Evolutionary conservation across 1,140 invertebrate genomes (phyloP).

Genomic region (Penaeus vannamei): DNA sequence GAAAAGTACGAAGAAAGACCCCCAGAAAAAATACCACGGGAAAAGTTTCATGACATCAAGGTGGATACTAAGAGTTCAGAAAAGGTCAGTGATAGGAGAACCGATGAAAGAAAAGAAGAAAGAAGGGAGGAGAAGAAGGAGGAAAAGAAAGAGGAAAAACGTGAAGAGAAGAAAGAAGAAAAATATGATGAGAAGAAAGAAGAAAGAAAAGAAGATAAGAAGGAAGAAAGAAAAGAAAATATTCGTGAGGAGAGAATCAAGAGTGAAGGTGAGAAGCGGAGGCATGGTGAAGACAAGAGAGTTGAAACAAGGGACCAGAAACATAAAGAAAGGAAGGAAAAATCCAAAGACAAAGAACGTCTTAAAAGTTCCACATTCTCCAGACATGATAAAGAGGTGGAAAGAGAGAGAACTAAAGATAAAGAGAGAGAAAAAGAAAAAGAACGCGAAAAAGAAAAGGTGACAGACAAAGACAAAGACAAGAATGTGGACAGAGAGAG

Average conservation of each 20-base stretch:
- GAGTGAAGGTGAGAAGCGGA: conserved; percentile 70
- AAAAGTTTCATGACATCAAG: conserved; percentile 8
- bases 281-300: conserved; percentile 69
- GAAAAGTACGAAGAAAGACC: conserved; percentile 51
- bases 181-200: conserved; percentile 43
- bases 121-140: conserved; percentile 41
- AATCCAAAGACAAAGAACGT: conserved; percentile 37
- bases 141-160: conserved; percentile 44
- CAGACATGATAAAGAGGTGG: conserved; percentile 36
- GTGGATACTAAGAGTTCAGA: conserved; percentile 32
- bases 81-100: conserved; percentile 70
- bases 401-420: conserved; percentile 38
- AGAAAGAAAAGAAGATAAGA: conserved; percentile 50
- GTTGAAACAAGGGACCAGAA: conserved; percentile 67
- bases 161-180: conserved; percentile 27
- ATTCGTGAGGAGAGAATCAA: neutral
- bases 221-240: conserved; percentile 41
- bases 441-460: conserved; percentile 45
- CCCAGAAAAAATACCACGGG: neutral
- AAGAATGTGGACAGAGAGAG: conserved; percentile 42
- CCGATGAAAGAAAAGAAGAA: conserved; percentile 21
- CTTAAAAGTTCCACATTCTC: conserved; percentile 18
- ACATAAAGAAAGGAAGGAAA: conserved; percentile 59
- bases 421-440: conserved; percentile 41
- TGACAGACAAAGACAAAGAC: conserved; percentile 41